Conservation (phyloP, 2,888 invertebrate genomes). For the Epinotia nisella region DNA sequence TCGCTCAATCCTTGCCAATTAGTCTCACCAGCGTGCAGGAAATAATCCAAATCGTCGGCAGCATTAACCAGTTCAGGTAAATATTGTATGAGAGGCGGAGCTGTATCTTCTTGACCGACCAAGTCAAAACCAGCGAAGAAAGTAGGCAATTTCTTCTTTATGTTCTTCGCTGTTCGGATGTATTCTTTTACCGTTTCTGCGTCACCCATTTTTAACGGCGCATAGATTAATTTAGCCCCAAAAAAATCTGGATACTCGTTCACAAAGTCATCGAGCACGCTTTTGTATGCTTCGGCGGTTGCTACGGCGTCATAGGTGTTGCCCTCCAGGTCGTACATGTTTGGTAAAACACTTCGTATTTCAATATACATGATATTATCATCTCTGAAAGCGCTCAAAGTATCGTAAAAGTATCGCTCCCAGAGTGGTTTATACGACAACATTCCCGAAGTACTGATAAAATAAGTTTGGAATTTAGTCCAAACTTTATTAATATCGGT, state of each 20-base stretch:
- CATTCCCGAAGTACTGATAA: constrained; percentile 79
- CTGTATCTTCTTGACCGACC: constrained; percentile 92
- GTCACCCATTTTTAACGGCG: constrained; percentile 83
- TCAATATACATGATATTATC: constrained; percentile 90
- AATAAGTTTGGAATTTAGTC: constrained; percentile 84
- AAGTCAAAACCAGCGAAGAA: constrained; percentile 93
- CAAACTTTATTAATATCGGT: constrained; percentile 85
- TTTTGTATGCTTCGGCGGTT: constrained; percentile 83
- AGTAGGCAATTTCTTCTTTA: constrained; percentile 84
- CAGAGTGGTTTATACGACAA: constrained; percentile 87
- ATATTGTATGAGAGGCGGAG: constrained; percentile 85
- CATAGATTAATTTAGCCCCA: constrained; percentile 89
- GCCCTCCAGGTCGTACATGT: constrained; percentile 88
- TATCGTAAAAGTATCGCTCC: constrained; percentile 87
- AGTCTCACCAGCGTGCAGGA: constrained; percentile 93
- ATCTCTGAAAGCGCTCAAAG: constrained; percentile 85
- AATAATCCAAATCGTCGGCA: constrained; percentile 84
- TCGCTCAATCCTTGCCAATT: constrained; percentile 89
- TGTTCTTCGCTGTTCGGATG: constrained; percentile 68
- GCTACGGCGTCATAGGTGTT: constrained; percentile 80
- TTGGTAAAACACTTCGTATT: constrained; percentile 86
- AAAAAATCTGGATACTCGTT: constrained; percentile 86
- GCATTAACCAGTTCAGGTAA: constrained; percentile 80
- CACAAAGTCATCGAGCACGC: constrained; percentile 83
- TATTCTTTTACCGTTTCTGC: constrained; percentile 73